Percentiles rank a stretch among this genome's conserved stretches.
phyloP scores from a whole-genome alignment of 2,797 vertebrate genomes.

The Sebastes kiyomatsui region DNA sequence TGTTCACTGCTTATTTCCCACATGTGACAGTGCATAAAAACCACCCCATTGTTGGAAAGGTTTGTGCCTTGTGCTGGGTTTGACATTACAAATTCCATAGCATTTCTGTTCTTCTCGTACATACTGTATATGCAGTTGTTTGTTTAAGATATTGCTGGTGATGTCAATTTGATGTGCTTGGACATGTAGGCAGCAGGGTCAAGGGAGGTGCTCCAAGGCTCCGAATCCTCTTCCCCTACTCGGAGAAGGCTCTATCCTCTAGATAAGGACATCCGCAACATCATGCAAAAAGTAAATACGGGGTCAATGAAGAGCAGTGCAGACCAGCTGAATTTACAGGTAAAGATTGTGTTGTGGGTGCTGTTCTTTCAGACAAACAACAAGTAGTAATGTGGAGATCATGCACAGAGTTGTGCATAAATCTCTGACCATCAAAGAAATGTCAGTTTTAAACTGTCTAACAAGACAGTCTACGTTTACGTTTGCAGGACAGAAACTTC shows the following conservation, averaged over 20 bases:
- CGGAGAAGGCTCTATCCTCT: background rate
- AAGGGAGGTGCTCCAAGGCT: background rate
- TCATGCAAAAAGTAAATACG: background rate
- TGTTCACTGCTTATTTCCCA: constrained; percentile 10
- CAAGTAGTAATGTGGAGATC: background rate
- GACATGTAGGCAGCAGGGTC: background rate
- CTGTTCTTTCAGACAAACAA: background rate
- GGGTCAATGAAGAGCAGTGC: background rate
- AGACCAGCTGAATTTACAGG: background rate
- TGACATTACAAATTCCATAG: too few species aligned
- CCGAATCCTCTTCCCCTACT: background rate
- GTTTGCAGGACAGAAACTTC: too few species aligned
- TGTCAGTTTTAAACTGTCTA: too few species aligned
- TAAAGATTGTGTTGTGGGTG: background rate
- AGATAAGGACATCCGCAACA: background rate
- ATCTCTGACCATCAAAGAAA: too few species aligned
- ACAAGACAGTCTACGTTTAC: too few species aligned
- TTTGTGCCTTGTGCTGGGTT: background rate
- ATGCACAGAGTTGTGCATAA: background rate
- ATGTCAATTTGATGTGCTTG: background rate
- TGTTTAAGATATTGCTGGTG: background rate
- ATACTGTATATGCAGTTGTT: background rate
- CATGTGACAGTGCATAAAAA: constrained; percentile 15
- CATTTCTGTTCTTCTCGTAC: background rate
- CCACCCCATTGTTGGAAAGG: constrained; percentile 3